Evolutionary conservation across 2,888 invertebrate genomes (phyloP).

Genomic region (Pyralis farinalis): DNA sequence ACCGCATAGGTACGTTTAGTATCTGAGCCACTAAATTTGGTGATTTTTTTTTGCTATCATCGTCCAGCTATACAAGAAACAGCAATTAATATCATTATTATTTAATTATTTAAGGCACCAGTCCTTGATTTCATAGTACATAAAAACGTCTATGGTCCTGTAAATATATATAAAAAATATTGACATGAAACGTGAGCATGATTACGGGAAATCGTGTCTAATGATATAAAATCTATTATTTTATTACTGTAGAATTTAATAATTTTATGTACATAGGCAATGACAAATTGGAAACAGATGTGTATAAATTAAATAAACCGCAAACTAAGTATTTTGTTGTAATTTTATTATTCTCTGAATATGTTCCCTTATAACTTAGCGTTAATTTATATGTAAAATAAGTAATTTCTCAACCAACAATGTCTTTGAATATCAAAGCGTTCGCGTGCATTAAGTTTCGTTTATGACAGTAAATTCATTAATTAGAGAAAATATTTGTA

Average conservation of each 20-base stretch:
- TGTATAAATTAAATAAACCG: slow-evolving; percentile 68
- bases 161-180: slow-evolving; percentile 31
- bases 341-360: slow-evolving; percentile 6
- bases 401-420: too few species aligned
- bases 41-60: neutral
- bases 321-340: slow-evolving; percentile 33
- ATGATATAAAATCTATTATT: slow-evolving; percentile 47
- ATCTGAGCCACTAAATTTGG: neutral
- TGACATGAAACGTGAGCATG: slow-evolving; percentile 11
- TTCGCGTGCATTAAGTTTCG: too few species aligned
- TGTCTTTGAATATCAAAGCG: too few species aligned
- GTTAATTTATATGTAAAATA: too few species aligned
- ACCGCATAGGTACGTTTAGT: too few species aligned
- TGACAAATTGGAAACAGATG: slow-evolving; percentile 52
- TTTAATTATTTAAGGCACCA: slow-evolving; percentile 5
- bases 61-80: too few species aligned
- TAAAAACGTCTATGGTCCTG: slow-evolving; percentile 20
- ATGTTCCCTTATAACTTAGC: too few species aligned
- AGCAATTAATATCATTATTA: neutral
- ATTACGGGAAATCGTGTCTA: slow-evolving; percentile 19
- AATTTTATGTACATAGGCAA: slow-evolving; percentile 65
- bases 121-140: slow-evolving; percentile 12
- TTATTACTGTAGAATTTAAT: slow-evolving; percentile 59
- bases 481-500: too few species aligned
- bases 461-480: too few species aligned